These are phyloP conservation scores for Echinarachnius parma DNA, from an alignment of 53 echinoderm and acorn worm genomes.

Conservation along the genomic window DNA sequence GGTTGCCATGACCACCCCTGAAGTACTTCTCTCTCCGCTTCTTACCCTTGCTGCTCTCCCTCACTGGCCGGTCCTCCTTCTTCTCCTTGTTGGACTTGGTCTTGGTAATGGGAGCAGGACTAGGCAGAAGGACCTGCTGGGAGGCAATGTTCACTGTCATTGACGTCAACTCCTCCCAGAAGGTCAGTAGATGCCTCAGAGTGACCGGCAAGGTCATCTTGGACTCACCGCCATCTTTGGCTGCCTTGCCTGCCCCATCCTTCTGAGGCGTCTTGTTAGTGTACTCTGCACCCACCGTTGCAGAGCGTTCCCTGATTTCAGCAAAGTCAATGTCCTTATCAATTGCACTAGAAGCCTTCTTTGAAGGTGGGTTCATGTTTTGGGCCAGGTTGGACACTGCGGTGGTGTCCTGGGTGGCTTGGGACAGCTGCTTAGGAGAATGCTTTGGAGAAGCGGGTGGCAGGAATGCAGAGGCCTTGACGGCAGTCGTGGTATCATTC, in stretches of 20 bases:
- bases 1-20: conserved; percentile 87
- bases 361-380: conserved; percentile 2
- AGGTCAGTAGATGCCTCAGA: conserved; percentile 76
- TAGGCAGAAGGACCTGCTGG: conserved; percentile 81
- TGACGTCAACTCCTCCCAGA: conserved; percentile 91
- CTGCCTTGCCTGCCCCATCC: conserved; percentile 7
- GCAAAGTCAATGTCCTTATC: conserved; percentile 34
- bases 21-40: conserved; percentile 85
- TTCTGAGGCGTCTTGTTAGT: conserved; percentile 48
- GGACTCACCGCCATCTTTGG: conserved; percentile 39
- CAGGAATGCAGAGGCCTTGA: conserved; percentile 46
- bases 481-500: conserved; percentile 37
- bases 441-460: conserved; percentile 63
- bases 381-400: background rate
- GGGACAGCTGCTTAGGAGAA: conserved; percentile 53
- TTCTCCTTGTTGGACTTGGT: conserved; percentile 80
- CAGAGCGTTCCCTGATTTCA: conserved; percentile 70
- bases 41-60: conserved; percentile 69
- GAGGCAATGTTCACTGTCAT: conserved; percentile 87
- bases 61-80: conserved; percentile 46
- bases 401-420: conserved; percentile 34
- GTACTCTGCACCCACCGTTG: conserved; percentile 71
- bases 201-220: conserved; percentile 71
- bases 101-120: conserved; percentile 89
- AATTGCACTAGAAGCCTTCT: conserved; percentile 2